Conservation (phyloP, 2,888 invertebrate species). For the Hyposoter dolosus region DNA sequence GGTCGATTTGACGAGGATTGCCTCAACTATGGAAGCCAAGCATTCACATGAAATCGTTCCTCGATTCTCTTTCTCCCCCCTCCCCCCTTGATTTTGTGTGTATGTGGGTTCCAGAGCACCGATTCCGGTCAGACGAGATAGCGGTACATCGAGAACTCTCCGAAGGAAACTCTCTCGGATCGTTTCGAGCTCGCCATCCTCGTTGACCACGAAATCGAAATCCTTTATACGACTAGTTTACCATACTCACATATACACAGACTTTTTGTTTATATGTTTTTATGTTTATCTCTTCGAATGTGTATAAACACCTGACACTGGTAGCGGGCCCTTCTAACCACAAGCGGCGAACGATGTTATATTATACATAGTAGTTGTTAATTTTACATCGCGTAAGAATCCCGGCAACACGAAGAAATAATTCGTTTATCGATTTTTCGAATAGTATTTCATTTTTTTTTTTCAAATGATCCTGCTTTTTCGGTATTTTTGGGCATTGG, state of each 20-base stretch:
- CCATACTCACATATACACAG: not conserved
- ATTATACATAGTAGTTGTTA: slow-evolving; percentile 3
- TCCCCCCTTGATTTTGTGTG: not conserved
- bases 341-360: slow-evolving; percentile 8
- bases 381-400: slow-evolving; percentile 5
- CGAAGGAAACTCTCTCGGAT: slow-evolving; percentile 60
- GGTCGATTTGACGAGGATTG: slow-evolving; percentile 19
- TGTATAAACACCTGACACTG: slow-evolving; percentile 1
- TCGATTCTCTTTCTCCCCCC: slow-evolving; percentile 36
- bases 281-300: not conserved
- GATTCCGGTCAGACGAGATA: slow-evolving; percentile 83
- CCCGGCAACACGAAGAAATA: not conserved
- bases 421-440: not conserved
- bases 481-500: too few species aligned
- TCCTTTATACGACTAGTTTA: slow-evolving; percentile 42
- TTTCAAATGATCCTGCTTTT: not conserved
- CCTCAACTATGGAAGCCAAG: slow-evolving; percentile 4
- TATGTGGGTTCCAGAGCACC: slow-evolving; percentile 81
- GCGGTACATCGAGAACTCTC: slow-evolving; percentile 77
- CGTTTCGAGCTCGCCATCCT: slow-evolving; percentile 47
- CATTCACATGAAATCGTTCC: slow-evolving; percentile 8
- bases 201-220: slow-evolving; percentile 59
- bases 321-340: slow-evolving; percentile 1
- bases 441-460: slow-evolving; percentile 1
- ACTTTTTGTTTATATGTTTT: not conserved